phyloP scores from a whole-genome alignment of 2,888 invertebrate genomes.

The Temnothorax unifasciatus region DNA sequence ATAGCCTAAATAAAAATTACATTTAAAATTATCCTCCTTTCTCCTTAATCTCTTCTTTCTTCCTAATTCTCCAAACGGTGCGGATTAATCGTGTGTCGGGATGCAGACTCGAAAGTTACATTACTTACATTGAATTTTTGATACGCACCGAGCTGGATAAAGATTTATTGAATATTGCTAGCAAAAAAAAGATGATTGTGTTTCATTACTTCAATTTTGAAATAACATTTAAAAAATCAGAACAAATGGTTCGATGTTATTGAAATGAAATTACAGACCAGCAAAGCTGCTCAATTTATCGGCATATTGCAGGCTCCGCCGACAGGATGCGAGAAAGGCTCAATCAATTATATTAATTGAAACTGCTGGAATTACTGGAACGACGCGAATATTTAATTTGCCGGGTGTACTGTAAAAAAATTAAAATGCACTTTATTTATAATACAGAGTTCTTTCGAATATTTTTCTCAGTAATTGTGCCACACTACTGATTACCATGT shows the following conservation, averaged over 20 bases:
- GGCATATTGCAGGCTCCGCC: not conserved
- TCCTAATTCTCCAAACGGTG: not conserved
- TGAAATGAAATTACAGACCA: not conserved
- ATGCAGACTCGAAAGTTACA: not conserved
- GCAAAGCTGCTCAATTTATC: not conserved
- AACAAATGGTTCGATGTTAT: not conserved
- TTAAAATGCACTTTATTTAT: conserved; percentile 25
- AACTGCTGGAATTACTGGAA: not conserved
- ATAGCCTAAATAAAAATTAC: conserved; percentile 86
- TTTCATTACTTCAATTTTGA: not conserved
- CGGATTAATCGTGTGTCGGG: not conserved
- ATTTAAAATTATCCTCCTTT: conserved; percentile 81
- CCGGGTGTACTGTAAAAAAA: not conserved
- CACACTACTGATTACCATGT: conserved; percentile 2
- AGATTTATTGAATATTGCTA: not conserved
- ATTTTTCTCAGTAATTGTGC: not conserved
- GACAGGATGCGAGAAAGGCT: not conserved
- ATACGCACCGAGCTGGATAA: not conserved
- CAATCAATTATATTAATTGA: not conserved
- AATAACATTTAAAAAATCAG: not conserved
- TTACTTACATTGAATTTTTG: not conserved
- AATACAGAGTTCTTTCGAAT: conserved; percentile 11
- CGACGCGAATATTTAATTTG: not conserved
- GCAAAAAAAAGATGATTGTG: not conserved
- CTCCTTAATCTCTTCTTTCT: not conserved